These are phyloP conservation scores for Sylvilagus floridanus DNA, from an alignment of 2,797 vertebrate species.

Conservation along the genomic window DNA sequence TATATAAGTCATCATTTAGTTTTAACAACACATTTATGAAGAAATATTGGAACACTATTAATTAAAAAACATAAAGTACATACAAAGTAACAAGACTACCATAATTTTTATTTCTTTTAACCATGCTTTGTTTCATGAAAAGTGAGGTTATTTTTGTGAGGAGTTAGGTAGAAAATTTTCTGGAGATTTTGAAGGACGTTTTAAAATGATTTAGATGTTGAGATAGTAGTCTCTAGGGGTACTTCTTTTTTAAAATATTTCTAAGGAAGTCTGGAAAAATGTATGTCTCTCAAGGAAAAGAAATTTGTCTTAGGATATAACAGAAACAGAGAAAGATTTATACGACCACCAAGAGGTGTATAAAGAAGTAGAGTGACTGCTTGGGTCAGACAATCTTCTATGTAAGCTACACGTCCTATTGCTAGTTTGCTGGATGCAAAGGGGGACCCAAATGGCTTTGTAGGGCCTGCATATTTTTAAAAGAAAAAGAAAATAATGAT, in stretches of 20 bases:
- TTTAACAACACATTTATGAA: background rate
- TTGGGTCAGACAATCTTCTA: background rate
- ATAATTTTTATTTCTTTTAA: background rate
- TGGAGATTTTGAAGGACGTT: slow-evolving; percentile 37
- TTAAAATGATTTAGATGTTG: slow-evolving; percentile 36
- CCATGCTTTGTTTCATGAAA: slow-evolving; percentile 22
- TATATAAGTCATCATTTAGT: background rate
- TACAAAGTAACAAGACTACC: background rate
- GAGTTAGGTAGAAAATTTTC: background rate
- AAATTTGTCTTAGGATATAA: slow-evolving; percentile 36
- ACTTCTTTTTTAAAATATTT: slow-evolving; percentile 65
- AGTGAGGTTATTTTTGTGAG: background rate
- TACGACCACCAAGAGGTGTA: slow-evolving; percentile 57
- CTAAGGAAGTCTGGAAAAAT: slow-evolving; percentile 56
- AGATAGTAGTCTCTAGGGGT: background rate
- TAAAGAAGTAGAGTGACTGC: background rate
- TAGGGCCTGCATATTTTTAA: background rate
- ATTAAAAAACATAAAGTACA: slow-evolving; percentile 6
- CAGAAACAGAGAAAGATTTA: slow-evolving; percentile 58
- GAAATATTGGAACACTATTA: slow-evolving; percentile 9
- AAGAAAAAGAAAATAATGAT: background rate
- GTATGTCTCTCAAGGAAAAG: slow-evolving; percentile 36
- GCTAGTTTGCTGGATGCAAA: background rate
- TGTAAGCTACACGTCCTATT: background rate
- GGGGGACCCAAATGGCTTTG: background rate